Base-by-base conservation (phyloP, 2,888 invertebrate genomes). In the Dascillus cervinus region DNA sequence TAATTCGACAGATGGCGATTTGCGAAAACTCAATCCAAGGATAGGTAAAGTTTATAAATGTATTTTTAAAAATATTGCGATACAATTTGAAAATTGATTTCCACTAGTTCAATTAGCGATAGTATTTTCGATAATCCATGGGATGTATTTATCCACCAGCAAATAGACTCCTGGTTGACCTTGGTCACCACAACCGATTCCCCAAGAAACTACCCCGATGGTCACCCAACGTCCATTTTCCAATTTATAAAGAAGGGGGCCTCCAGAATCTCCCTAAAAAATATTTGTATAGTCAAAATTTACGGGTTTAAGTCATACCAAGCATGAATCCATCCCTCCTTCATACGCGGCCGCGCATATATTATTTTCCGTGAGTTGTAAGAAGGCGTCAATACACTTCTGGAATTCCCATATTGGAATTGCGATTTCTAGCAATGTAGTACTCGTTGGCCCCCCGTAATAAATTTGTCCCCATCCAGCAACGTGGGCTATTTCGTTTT, bases 151-250 rank as follows among this genome's bases (percentile, higher is more conserved):
- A 43, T 73, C 76, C 12, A 89, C 84, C 17, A 80, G 69, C 0
- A 84, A 79, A 57, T 90, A 90, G 14, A 90, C 69, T 1, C 89
- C 90, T 0, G 90, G 89, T 36, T 75, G 77, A 26, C 73, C 74
- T 11, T 75, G 71, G 43, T 80, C 77, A 0, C 86, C 89, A 54
- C 90, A 91, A 2, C 80, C 73, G 19, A 85, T 71, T 8, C 89
- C 89, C 86, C 87, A 89, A 0, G 88, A 88, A 1, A 90, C 89
- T 32, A 91, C 71, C 1, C 89, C 90, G 23, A 86, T 71, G 13
- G 73, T 71, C 0, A 81, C 72, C 88, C 88, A 89, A 25, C 83
- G 75, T 0, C 79, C 79, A 53, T 81, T 81, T 1, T 75, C 66
- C 53, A 84, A 65, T 57, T 82, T 82, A 49, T 79, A 71, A 63